phyloP scores from a whole-genome alignment of 2,113 vertebrate species.

The Grammomys surdaster region DNA sequence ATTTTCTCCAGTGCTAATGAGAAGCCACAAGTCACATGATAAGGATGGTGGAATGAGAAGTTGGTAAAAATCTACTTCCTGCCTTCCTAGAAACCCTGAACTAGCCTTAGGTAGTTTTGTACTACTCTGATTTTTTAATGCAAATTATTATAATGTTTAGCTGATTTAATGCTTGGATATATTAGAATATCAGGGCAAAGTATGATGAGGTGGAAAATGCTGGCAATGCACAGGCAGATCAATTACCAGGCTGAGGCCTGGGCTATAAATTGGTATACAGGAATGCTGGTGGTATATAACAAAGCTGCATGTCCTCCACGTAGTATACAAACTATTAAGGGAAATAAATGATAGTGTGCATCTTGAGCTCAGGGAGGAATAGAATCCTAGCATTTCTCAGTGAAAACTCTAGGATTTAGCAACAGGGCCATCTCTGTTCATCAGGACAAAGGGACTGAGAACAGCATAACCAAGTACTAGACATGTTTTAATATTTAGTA shows the following conservation, averaged over 20 bases:
- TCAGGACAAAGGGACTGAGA: not conserved
- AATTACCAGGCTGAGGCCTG: no score
- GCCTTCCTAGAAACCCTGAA: not conserved
- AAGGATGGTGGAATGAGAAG: not conserved
- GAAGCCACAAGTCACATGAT: not conserved
- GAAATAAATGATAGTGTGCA: not conserved
- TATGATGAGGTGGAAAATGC: not conserved
- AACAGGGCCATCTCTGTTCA: not conserved
- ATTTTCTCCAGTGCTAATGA: not conserved
- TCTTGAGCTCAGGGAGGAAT: not conserved
- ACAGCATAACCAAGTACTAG: not conserved
- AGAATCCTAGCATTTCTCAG: not conserved
- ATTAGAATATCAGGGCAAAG: not conserved
- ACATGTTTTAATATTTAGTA: not conserved
- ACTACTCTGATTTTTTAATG: not conserved
- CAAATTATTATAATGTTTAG: not conserved
- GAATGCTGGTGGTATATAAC: not conserved
- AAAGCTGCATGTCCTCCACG: not conserved
- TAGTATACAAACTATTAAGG: not conserved
- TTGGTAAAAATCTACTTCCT: not conserved
- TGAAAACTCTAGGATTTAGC: not conserved
- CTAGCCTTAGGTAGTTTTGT: not conserved
- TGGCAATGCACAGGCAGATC: not conserved
- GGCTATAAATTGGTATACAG: not conserved
- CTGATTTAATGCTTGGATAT: not conserved